phyloP scores from a whole-genome alignment of 2,113 vertebrate genomes.

The Polypterus senegalus region DNA sequence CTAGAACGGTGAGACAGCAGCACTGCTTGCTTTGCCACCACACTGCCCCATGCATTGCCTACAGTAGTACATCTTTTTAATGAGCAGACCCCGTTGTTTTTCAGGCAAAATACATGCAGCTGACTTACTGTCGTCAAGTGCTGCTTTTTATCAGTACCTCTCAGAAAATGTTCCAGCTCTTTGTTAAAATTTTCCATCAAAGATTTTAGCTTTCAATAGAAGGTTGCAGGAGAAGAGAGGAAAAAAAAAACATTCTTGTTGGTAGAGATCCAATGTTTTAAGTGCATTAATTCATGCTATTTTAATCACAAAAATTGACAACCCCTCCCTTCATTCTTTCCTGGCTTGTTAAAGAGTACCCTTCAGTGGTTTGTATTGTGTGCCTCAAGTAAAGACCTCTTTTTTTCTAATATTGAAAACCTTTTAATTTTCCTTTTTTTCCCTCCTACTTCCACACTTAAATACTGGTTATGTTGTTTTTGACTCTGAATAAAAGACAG shows the following conservation, averaged over 20 bases:
- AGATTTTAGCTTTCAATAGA: background rate
- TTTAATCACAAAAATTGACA: background rate
- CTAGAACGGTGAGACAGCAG: too few species aligned
- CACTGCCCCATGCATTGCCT: too few species aligned
- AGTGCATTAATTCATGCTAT: background rate
- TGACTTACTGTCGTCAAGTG: background rate
- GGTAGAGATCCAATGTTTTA: background rate
- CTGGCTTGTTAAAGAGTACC: background rate
- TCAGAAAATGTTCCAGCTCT: too few species aligned
- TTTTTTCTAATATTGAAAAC: background rate
- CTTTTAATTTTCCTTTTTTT: too few species aligned
- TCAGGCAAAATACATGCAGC: too few species aligned
- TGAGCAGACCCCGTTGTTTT: too few species aligned
- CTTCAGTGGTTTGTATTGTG: background rate
- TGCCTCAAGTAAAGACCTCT: background rate
- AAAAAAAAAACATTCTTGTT: background rate
- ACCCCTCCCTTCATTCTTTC: background rate
- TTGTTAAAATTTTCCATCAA: background rate
- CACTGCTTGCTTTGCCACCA: too few species aligned
- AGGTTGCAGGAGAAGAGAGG: background rate
- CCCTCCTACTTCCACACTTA: too few species aligned
- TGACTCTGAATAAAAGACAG: background rate
- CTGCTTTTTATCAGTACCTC: background rate
- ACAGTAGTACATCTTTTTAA: too few species aligned
- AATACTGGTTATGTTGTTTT: too few species aligned